Conservation (phyloP, 2,113 vertebrate genomes). For the Phyllostomus hastatus region DNA sequence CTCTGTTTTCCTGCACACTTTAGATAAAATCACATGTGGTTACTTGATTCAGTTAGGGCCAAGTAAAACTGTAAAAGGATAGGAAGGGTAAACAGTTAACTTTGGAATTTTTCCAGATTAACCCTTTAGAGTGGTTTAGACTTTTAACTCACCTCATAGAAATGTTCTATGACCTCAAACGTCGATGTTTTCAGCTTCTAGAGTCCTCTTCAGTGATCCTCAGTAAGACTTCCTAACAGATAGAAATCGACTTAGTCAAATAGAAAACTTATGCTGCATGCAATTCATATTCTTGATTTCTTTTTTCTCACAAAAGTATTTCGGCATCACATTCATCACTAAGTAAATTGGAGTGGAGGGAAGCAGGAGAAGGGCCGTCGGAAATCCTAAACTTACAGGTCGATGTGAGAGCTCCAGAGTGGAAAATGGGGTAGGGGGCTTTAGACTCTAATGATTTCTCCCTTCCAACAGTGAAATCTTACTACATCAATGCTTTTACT, state of each 20-base stretch:
- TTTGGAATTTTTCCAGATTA: conserved; percentile 35
- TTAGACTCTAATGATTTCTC: neutral
- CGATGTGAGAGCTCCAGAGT: neutral
- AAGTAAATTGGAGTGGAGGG: neutral
- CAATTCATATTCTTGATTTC: neutral
- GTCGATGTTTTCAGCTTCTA: neutral
- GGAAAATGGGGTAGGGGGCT: neutral
- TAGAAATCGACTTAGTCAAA: neutral
- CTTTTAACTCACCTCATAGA: neutral
- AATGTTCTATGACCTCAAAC: neutral
- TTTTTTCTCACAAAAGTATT: neutral
- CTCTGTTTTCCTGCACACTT: conserved; percentile 10
- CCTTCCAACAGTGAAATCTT: neutral
- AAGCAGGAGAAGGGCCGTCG: neutral
- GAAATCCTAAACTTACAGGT: neutral
- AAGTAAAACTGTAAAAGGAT: conserved; percentile 12
- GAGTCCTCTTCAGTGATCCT: neutral
- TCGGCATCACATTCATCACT: neutral
- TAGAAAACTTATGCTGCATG: neutral
- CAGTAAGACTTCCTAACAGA: neutral
- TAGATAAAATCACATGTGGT: conserved; percentile 39
- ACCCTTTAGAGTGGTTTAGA: neutral
- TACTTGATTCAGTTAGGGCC: neutral
- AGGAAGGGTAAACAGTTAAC: conserved; percentile 37
- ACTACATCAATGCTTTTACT: neutral